phyloP scores from a whole-genome alignment of 2,113 vertebrate genomes.

The Alces alces region DNA sequence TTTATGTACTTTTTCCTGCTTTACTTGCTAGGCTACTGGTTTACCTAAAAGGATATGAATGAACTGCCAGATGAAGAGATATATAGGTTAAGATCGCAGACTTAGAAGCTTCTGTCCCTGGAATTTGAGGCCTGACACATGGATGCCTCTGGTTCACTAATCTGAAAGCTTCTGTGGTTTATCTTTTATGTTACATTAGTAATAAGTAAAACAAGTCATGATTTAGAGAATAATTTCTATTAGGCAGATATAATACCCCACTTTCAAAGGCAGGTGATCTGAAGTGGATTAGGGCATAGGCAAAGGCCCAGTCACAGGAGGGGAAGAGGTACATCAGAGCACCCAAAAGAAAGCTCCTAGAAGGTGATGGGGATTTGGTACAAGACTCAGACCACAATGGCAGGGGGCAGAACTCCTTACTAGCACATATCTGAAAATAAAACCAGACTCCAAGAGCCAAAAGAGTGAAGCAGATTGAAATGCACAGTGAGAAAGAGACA shows the following conservation, averaged over 20 bases:
- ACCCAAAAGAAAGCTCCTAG: neutral
- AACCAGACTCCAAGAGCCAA: neutral
- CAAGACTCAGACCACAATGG: neutral
- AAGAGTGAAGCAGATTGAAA: neutral
- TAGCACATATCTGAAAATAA: neutral
- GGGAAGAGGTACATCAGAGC: neutral
- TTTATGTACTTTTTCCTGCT: neutral
- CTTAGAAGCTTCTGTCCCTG: neutral
- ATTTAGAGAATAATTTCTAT: neutral
- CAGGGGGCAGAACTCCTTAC: neutral
- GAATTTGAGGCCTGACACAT: neutral
- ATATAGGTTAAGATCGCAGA: neutral
- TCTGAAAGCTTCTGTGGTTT: neutral
- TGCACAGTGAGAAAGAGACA: neutral
- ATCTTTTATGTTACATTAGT: neutral
- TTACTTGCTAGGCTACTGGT: neutral
- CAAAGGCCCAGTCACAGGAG: no score
- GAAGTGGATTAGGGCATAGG: neutral
- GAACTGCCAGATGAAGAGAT: neutral
- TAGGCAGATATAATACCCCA: neutral
- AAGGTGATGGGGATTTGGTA: neutral
- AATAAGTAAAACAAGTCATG: neutral
- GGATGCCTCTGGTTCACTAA: neutral
- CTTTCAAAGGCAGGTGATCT: neutral
- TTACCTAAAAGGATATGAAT: neutral